These are phyloP conservation scores for Centroberyx gerrardi DNA, from an alignment of 2,797 vertebrate genomes.

Conservation along the genomic window DNA sequence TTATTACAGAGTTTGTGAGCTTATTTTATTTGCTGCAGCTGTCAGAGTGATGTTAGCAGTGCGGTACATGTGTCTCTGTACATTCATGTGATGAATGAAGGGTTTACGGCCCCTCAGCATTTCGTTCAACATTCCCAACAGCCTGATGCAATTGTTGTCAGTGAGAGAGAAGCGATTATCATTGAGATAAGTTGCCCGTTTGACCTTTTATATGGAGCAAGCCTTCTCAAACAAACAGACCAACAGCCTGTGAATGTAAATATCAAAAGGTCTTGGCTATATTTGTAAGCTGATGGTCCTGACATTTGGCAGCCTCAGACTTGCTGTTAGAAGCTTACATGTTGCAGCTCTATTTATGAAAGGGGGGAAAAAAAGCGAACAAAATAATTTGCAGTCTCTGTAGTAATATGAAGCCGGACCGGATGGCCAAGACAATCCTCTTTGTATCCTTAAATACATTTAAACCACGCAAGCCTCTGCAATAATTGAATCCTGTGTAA, in stretches of 20 bases:
- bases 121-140: background rate
- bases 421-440: conserved; percentile 6
- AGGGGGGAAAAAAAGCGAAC: conserved; percentile 7
- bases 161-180: conserved; percentile 62
- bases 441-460: background rate
- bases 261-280: conserved; percentile 67
- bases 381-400: conserved; percentile 3
- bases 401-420: conserved; percentile 5
- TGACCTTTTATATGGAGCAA: conserved; percentile 64
- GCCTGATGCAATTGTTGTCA: conserved; percentile 29
- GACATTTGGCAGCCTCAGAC: conserved; percentile 69
- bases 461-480: conserved; percentile 20
- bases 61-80: conserved; percentile 18
- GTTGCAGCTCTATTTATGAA: conserved; percentile 41
- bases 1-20: conserved; percentile 1
- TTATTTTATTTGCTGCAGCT: background rate
- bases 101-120: background rate
- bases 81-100: conserved; percentile 45
- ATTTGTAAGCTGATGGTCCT: conserved; percentile 65
- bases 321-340: conserved; percentile 47
- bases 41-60: conserved; percentile 38
- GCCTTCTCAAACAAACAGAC: conserved; percentile 62
- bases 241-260: conserved; percentile 54
- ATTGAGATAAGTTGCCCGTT: conserved; percentile 55
- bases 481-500: conserved; percentile 34